Evolutionary conservation across 2,888 invertebrate species (phyloP), one percentile per base, ranked within the genome.

Genomic region (Aphidius colemani): DNA sequence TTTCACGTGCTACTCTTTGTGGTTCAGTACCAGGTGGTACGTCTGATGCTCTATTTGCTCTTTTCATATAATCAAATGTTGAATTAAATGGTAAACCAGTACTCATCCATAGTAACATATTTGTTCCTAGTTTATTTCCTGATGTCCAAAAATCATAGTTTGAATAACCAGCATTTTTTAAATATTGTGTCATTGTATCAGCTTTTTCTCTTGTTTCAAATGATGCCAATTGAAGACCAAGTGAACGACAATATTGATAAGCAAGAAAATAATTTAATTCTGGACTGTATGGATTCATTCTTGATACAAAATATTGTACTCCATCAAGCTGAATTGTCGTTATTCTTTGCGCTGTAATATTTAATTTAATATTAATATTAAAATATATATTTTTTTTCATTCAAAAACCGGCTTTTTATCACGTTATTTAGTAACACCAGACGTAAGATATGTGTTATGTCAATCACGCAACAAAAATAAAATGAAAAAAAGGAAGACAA

Each of bases 31-130:
- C 91, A 70, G 87, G 88, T 7, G 89, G 88, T 65, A 88, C 85
- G 73, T 88, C 88, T 3, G 72, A 76, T 73, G 86, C 85, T 77
- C 86, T 85, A 69, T 85, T 87, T 18, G 85, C 78, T 67, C 84
- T 79, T 75, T 89, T 85, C 88, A 93, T 92, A 82, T 91, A 92
- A 83, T 92, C 91, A 82, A 94, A 94, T n/a, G 93, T 93, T 39
- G 92, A 90, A 82, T 94, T 94, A 84, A 94, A 93, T 45, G 93
- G 93, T 66, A 93, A 83, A 10, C 94, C 94, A 45, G 93, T 92
- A 80, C 93, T 93, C 93, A 94, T 93, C 94, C 94, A 94, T 65
- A 94, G 84, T 82, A 91, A 90, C 91, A 93, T 93, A 76, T 92
- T 91, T 11, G 93, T 93, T 45, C 94, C 94, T 65, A 94, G 85